Conservation (phyloP, 1,140 invertebrate genomes). For the Drosophila nebulosa region DNA sequence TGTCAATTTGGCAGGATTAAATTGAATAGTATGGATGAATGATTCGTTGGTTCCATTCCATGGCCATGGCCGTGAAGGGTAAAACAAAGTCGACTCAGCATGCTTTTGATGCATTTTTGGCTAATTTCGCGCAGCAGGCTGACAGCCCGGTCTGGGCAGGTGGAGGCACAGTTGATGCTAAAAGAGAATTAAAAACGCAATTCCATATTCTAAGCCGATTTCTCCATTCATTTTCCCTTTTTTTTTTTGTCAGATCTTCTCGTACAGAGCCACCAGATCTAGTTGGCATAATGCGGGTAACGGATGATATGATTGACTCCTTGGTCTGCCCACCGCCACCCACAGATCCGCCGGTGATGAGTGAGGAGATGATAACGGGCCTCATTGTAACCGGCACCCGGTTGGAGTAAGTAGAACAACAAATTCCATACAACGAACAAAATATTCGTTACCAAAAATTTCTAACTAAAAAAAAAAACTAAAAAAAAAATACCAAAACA, state of each 20-base stretch:
- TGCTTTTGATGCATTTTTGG: conserved; percentile 41
- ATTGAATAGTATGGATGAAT: too few relatives aligned
- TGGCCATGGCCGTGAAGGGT: too few relatives aligned
- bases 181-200: conserved; percentile 16
- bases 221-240: neutral
- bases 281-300: conserved; percentile 89
- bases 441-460: conserved; percentile 13
- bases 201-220: conserved; percentile 8
- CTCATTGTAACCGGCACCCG: conserved; percentile 96
- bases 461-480: conserved; percentile 5
- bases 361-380: conserved; percentile 97
- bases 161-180: neutral
- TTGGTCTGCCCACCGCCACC: conserved; percentile 97
- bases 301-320: conserved; percentile 96
- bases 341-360: conserved; percentile 94
- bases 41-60: too few relatives aligned
- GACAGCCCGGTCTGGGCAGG: too few relatives aligned
- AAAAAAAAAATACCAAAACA: too few relatives aligned
- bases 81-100: neutral
- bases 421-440: neutral
- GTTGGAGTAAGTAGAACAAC: conserved; percentile 88
- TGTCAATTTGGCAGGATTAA: too few relatives aligned
- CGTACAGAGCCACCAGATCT: conserved; percentile 95
- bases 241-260: conserved; percentile 85
- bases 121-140: conserved; percentile 37